Percentiles rank a stretch among this genome's conserved stretches.
Evolutionary conservation across 2,113 vertebrate genomes (phyloP).

Genomic region (Galeopterus variegatus): DNA sequence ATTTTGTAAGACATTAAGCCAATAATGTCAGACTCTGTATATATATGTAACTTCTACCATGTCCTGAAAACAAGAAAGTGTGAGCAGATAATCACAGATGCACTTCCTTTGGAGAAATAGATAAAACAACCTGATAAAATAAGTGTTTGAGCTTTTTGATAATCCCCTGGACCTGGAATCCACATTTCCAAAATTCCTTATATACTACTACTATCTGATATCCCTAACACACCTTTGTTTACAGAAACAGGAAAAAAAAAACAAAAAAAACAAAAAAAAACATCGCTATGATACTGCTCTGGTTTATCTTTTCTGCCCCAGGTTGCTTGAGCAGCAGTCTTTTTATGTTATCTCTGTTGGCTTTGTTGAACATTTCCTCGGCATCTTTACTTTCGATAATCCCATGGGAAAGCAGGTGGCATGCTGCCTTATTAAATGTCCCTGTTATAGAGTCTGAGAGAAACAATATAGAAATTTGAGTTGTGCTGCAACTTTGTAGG

Average conservation of each 20-base stretch:
- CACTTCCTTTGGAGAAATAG: not conserved
- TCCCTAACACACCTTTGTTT: not conserved
- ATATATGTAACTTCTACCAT: not conserved
- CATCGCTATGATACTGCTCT: not conserved
- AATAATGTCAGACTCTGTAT: slow-evolving; percentile 47
- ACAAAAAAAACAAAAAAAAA: too few species aligned
- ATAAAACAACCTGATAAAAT: not conserved
- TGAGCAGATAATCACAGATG: not conserved
- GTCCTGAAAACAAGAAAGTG: not conserved
- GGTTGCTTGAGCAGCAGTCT: not conserved
- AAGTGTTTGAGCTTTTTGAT: not conserved
- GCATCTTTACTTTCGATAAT: slow-evolving; percentile 17
- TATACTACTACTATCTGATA: not conserved
- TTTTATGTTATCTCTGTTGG: not conserved
- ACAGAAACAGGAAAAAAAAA: not conserved
- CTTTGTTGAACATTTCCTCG: slow-evolving; percentile 35
- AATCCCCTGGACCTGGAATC: not conserved
- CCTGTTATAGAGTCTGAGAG: not conserved
- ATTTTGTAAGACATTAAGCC: not conserved
- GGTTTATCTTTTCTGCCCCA: not conserved
- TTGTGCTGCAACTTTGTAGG: not conserved
- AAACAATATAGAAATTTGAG: not conserved
- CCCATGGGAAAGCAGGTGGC: not conserved
- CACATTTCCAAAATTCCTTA: not conserved
- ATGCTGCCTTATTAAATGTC: not conserved